Conservation (phyloP, 2,797 vertebrate species). For the Scomberomorus guttatus region DNA sequence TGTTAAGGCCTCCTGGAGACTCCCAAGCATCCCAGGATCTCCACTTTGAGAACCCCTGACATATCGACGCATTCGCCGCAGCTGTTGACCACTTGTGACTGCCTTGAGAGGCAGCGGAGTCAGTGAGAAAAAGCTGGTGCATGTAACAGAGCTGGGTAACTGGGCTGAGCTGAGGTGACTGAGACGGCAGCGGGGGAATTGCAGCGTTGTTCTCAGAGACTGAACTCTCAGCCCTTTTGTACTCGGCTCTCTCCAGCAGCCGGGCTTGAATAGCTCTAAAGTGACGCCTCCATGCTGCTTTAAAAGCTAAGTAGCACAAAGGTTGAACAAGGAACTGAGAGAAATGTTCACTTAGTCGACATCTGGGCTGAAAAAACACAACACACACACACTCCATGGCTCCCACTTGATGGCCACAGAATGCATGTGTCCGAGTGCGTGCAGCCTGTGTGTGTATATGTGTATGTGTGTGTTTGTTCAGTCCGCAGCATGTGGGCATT, state of each 20-base stretch:
- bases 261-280: conserved; percentile 36
- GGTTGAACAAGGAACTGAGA: conserved; percentile 64
- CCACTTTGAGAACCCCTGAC: neutral
- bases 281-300: conserved; percentile 64
- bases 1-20: neutral
- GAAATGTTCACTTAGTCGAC: conserved; percentile 65
- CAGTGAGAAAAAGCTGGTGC: neutral
- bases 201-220: conserved; percentile 38
- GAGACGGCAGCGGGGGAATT: conserved; percentile 22
- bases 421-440: conserved; percentile 25
- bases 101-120: neutral
- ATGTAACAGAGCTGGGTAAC: conserved; percentile 26
- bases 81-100: conserved; percentile 1
- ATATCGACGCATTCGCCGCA: neutral
- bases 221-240: conserved; percentile 59
- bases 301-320: conserved; percentile 59
- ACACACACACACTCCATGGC: neutral
- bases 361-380: conserved; percentile 30
- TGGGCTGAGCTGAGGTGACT: conserved; percentile 23
- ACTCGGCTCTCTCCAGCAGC: conserved; percentile 35
- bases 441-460: neutral
- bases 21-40: neutral
- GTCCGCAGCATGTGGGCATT: conserved; percentile 45
- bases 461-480: neutral
- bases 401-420: conserved; percentile 43